Evolutionary conservation across 1,140 invertebrate genomes (phyloP), one percentile per base, ranked within the genome.

Genomic region (Meteorus sp.): DNA sequence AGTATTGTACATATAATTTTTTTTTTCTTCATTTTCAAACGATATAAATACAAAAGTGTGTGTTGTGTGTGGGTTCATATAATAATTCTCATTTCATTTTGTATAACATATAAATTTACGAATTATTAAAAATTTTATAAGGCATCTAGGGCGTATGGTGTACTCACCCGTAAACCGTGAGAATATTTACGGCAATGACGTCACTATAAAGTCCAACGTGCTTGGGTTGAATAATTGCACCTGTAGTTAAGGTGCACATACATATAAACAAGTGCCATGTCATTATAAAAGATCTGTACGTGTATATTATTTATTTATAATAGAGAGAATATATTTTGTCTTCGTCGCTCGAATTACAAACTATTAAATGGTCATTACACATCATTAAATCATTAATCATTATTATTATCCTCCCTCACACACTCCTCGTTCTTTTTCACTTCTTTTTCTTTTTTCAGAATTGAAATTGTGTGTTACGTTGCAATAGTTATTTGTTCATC

Each of bases 351-450:
- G 69, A 68, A 70, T 73, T 52, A 33, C 20, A 22, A 71, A 71
- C 72, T 15, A n/a, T n/a, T n/a, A 76, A 76, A 76, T 77, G 73
- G 68, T 75, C 74, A 77, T 77, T 77, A 77, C 75, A 76, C 76
- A 67, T 75, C 74, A 77, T 77, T 77, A 77, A 74, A 76, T 77
- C 73, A 77, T 77, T 74, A 77, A 77, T 77, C 73, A 77, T 77
- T 74, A 75, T 77, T 65, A 75, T 77, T 77, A 77, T 73, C 69
- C 35, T 33, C 35, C 35, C 25, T n/a, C 25, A 35, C 31, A 13
- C 19, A 1, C 5, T 45, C 57, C 50, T 17, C 50, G 11, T 7
- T 47, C 15, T 22, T 25, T 3, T 23, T 22, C 20, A 53, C 23
- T 41, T n/a, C 5, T 2, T 1, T 5, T 23, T 17, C 11, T 15